Conservation (phyloP, 2,797 vertebrate genomes). For the Neosilurus mollespiculum region DNA sequence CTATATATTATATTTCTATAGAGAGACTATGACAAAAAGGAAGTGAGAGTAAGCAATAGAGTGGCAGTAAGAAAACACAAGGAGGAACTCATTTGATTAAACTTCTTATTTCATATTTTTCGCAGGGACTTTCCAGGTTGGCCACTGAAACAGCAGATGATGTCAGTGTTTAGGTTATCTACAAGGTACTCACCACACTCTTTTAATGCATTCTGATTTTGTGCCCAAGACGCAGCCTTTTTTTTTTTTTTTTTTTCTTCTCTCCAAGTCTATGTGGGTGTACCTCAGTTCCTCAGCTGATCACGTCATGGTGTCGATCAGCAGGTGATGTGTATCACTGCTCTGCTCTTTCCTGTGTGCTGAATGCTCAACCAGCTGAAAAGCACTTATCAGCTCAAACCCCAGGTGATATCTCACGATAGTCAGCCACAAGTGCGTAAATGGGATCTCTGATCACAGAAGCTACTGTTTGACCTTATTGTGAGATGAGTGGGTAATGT, state of each 20-base stretch:
- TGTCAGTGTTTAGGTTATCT: constrained; percentile 17
- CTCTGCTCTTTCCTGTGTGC: constrained; percentile 26
- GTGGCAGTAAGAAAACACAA: constrained; percentile 22
- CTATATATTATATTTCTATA: background rate
- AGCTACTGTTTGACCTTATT: constrained; percentile 30
- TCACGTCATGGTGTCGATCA: constrained; percentile 59
- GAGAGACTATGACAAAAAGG: background rate
- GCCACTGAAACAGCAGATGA: constrained; percentile 48
- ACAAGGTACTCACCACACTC: background rate
- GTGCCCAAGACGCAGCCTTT: background rate
- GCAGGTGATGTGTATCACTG: constrained; percentile 2
- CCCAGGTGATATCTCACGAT: constrained; percentile 38
- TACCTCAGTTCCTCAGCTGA: constrained; percentile 50
- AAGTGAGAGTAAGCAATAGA: constrained; percentile 14
- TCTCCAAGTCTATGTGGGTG: background rate
- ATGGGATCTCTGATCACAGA: constrained; percentile 31
- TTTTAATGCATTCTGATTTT: background rate
- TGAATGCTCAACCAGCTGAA: constrained; percentile 36
- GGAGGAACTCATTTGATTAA: constrained; percentile 28
- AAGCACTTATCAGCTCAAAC: constrained; percentile 53
- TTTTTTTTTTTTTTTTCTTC: no score
- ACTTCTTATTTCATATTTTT: constrained; percentile 38
- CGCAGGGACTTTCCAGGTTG: constrained; percentile 61
- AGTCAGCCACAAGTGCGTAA: constrained; percentile 36
- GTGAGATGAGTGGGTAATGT: constrained; percentile 3